Conservation (phyloP, 2,797 vertebrate genomes). For the Falco concolor region DNA sequence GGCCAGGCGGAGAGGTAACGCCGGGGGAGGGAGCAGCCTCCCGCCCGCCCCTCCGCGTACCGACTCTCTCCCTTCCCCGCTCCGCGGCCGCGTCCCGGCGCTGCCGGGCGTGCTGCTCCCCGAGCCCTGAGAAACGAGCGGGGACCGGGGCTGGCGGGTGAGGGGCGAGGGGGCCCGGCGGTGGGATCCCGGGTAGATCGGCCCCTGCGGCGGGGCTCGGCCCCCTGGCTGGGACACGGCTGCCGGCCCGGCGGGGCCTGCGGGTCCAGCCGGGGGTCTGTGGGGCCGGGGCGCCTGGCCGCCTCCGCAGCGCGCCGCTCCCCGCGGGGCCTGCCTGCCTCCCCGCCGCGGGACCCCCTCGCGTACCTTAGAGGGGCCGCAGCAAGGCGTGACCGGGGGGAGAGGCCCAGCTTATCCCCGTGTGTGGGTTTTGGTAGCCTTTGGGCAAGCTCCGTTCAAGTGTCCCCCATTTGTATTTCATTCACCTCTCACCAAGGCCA, state of each 20-base stretch:
- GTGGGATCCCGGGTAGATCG: neutral
- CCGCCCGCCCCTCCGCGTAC: neutral
- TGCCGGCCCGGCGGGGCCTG: neutral
- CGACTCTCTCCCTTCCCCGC: neutral
- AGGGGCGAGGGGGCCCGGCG: neutral
- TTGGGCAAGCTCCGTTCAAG: neutral
- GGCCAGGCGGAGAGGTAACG: constrained; percentile 15
- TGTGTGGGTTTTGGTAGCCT: rapidly evolving
- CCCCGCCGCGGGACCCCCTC: neutral
- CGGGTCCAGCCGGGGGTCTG: neutral
- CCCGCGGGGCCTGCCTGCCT: neutral
- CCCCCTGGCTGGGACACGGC: too few species aligned
- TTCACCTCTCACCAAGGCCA: rapidly evolving
- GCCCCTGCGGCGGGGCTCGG: neutral
- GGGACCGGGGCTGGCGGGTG: neutral
- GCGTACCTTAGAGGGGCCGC: neutral
- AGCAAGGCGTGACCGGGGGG: neutral
- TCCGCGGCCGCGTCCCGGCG: neutral
- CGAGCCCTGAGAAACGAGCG: neutral
- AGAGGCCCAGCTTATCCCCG: neutral
- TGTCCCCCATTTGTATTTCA: neutral
- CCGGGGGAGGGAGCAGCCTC: neutral
- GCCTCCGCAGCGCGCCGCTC: neutral
- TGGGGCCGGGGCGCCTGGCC: neutral
- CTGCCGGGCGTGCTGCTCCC: neutral